Evolutionary conservation across 2,888 invertebrate genomes (phyloP).

Genomic region (Callimorpha dominula): DNA sequence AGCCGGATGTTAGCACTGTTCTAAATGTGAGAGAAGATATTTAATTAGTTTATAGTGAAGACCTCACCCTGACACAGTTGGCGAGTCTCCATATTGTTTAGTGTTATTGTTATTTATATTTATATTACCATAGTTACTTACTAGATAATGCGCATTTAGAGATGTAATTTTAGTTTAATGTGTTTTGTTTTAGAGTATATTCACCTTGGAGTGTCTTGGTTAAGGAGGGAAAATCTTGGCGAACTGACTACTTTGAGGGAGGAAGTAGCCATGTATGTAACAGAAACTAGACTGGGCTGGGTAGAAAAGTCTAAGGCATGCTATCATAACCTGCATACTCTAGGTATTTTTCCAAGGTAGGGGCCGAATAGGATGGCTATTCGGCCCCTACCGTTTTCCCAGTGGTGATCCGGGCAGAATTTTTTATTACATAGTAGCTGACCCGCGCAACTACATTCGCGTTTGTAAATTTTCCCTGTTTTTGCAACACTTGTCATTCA

Average conservation of each 20-base stretch:
- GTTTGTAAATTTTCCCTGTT: no score
- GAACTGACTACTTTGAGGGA: background rate
- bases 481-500: no score
- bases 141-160: background rate
- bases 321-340: background rate
- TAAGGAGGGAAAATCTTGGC: background rate
- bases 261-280: background rate
- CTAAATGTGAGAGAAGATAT: background rate
- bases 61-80: constrained; percentile 58
- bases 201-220: background rate
- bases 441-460: no score
- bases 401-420: no score
- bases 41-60: background rate
- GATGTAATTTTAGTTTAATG: background rate
- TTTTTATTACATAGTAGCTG: no score
- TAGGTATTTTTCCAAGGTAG: background rate
- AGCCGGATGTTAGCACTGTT: no score
- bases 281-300: background rate
- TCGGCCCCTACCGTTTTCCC: no score
- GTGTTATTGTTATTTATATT: constrained; percentile 9
- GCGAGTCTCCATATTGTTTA: constrained; percentile 52
- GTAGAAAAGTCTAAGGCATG: background rate
- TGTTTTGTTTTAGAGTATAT: background rate
- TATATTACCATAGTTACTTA: background rate
- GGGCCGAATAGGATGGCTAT: no score